Percentiles rank a stretch among this genome's conserved stretches.
phyloP scores from a whole-genome alignment of 2,888 invertebrate species.

The Byasa hedistus region DNA sequence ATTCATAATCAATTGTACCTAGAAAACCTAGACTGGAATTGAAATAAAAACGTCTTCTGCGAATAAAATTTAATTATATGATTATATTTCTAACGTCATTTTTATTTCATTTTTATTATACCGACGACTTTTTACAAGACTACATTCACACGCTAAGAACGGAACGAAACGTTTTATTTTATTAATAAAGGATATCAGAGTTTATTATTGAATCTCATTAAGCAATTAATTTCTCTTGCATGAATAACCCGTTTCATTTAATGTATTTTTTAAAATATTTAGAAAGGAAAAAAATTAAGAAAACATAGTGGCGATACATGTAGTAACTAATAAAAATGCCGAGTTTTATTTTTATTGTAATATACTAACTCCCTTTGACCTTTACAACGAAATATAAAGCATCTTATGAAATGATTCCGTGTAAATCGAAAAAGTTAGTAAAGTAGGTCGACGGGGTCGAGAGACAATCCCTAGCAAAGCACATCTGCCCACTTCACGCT shows the following conservation, averaged over 20 bases:
- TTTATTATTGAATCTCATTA: neutral
- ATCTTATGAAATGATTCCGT: constrained; percentile 39
- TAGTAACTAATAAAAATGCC: no score
- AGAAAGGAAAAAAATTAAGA: no score
- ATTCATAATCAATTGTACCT: neutral
- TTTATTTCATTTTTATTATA: neutral
- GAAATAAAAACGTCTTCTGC: neutral
- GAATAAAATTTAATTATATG: neutral
- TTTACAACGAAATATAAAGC: constrained; percentile 21
- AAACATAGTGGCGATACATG: no score
- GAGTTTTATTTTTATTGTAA: neutral
- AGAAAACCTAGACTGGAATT: neutral
- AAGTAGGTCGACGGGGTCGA: constrained; percentile 56
- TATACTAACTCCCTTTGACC: neutral
- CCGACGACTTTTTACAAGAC: neutral
- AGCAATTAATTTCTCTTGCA: no score
- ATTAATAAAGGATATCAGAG: neutral
- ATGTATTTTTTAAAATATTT: no score
- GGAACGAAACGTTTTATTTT: neutral
- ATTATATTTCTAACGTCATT: constrained; percentile 1
- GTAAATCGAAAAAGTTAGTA: constrained; percentile 45
- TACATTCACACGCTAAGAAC: neutral
- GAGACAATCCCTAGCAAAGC: constrained; percentile 52
- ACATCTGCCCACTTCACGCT: constrained; percentile 47
- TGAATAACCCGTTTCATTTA: no score